These are phyloP conservation scores for Chionomys nivalis DNA, from an alignment of 2,113 vertebrate species.

Conservation along the genomic window DNA sequence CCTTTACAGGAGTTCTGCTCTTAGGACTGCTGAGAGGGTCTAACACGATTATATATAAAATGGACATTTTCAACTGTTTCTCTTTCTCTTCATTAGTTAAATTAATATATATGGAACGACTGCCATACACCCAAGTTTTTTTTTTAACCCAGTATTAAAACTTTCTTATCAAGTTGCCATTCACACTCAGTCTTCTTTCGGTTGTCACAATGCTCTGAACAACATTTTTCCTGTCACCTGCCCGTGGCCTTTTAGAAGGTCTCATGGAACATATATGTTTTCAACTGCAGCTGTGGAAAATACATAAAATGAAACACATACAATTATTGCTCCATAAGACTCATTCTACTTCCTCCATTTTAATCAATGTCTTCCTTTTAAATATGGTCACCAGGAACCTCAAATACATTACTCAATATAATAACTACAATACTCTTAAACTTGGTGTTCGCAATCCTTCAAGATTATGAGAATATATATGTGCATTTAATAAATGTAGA, in stretches of 20 bases:
- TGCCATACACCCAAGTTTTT: not conserved
- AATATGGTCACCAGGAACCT: conserved; percentile 21
- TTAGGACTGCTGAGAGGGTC: not conserved
- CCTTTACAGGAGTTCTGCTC: not conserved
- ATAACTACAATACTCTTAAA: not conserved
- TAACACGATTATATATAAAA: not conserved
- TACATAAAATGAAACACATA: not conserved
- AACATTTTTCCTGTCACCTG: not conserved
- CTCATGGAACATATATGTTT: not conserved
- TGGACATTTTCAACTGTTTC: not conserved
- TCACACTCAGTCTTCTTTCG: not conserved
- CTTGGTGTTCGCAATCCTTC: conserved; percentile 12
- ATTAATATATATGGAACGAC: not conserved
- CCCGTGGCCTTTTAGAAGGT: not conserved
- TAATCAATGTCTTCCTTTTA: conserved; percentile 15
- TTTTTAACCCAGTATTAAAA: not conserved
- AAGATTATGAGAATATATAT: not conserved
- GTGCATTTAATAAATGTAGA: not conserved
- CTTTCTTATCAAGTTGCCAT: not conserved
- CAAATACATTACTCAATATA: conserved; percentile 3
- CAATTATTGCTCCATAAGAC: conserved; percentile 12
- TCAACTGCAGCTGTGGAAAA: conserved; percentile 19
- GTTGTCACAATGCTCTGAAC: not conserved
- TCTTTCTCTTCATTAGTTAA: not conserved
- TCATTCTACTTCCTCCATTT: not conserved